These are phyloP conservation scores for Scaptomyza flava DNA, from an alignment of 2,888 invertebrate genomes.

Conservation along the genomic window DNA sequence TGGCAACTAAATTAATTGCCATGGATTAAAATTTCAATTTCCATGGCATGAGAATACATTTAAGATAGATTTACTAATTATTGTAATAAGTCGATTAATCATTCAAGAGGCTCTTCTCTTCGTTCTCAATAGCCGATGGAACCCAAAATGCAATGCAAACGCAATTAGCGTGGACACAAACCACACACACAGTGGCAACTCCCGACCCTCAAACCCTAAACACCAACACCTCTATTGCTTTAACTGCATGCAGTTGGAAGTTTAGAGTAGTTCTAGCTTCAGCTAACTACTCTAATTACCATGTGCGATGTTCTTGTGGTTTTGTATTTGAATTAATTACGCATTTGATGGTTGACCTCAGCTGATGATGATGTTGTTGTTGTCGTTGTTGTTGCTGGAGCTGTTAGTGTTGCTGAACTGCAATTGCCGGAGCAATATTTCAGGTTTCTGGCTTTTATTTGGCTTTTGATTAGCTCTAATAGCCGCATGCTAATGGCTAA, in stretches of 20 bases:
- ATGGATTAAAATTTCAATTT: neutral
- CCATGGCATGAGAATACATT: neutral
- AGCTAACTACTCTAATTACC: constrained; percentile 50
- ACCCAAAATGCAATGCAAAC: constrained; percentile 37
- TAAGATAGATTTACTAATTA: neutral
- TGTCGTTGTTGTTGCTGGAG: neutral
- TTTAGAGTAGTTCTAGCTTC: constrained; percentile 5
- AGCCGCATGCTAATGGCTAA: constrained; percentile 46
- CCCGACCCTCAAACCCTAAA: neutral
- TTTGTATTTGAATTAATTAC: constrained; percentile 74
- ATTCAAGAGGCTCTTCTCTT: too few relatives aligned
- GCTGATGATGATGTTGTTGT: constrained; percentile 20
- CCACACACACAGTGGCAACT: constrained; percentile 20
- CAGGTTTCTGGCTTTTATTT: constrained; percentile 63
- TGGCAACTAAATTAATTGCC: constrained; percentile 2
- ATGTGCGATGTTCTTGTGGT: constrained; percentile 56
- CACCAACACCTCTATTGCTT: constrained; percentile 4
- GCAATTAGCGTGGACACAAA: constrained; percentile 62
- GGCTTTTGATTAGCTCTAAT: constrained; percentile 77
- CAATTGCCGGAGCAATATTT: constrained; percentile 50
- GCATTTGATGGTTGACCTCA: constrained; percentile 62
- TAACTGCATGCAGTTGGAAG: neutral
- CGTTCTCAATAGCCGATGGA: neutral
- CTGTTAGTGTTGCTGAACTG: constrained; percentile 13
- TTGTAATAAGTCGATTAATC: neutral